Conservation (phyloP, 2,888 invertebrate species). For the Caenorhabditis zanzibari region DNA sequence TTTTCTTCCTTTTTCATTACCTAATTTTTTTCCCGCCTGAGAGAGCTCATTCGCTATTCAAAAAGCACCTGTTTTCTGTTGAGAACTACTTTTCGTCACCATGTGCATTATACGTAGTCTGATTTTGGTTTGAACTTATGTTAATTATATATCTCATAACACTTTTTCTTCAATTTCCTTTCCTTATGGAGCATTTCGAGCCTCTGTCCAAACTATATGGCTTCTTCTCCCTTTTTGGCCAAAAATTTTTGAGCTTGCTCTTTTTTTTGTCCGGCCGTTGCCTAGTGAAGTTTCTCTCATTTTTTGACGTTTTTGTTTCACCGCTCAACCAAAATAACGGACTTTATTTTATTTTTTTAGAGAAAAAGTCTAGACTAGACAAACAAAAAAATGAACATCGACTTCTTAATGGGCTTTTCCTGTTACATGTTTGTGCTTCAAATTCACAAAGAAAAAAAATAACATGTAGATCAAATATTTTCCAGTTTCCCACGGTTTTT, state of each 20-base stretch:
- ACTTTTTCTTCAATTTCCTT: not conserved
- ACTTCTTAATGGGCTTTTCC: not conserved
- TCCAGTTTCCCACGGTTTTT: not conserved
- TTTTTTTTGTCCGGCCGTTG: conserved; percentile 8
- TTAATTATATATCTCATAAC: conserved; percentile 6
- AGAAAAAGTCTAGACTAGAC: conserved; percentile 12
- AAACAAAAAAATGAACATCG: not conserved
- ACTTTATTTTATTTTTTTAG: not conserved
- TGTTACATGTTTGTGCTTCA: not conserved
- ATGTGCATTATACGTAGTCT: not conserved
- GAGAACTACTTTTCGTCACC: no score
- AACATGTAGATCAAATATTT: not conserved
- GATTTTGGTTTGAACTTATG: not conserved
- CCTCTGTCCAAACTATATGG: not conserved
- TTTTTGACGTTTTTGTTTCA: not conserved
- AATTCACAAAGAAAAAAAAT: not conserved
- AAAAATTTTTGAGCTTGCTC: not conserved
- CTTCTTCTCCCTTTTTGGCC: not conserved
- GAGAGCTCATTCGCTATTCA: no score
- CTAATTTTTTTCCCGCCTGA: no score
- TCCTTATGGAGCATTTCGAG: not conserved
- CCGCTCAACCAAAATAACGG: not conserved
- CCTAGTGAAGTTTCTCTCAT: not conserved
- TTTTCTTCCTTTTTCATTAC: not conserved
- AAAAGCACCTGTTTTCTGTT: not conserved